Percentiles rank a stretch among this genome's conserved stretches.
Evolutionary conservation across 1,140 invertebrate genomes (phyloP).

Genomic region (Heliconius hewitsoni): DNA sequence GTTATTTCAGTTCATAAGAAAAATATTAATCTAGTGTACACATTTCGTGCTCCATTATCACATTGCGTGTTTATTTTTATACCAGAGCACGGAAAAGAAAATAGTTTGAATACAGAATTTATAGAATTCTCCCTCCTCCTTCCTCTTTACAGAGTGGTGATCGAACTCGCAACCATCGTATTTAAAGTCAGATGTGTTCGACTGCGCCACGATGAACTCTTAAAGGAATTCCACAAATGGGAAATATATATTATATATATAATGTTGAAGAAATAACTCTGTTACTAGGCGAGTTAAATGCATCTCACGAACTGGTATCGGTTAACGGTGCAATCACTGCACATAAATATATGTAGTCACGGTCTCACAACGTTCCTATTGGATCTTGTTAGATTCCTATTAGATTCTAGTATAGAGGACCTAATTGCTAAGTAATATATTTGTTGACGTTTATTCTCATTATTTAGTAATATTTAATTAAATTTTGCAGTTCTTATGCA

Average conservation of each 20-base stretch:
- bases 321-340: constrained; percentile 2
- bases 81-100: too few species aligned
- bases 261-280: neutral
- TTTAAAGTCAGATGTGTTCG: too few species aligned
- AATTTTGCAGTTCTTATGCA: neutral
- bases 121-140: too few species aligned
- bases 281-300: constrained; percentile 4
- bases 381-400: neutral
- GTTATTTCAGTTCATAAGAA: too few species aligned
- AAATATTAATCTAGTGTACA: too few species aligned
- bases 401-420: neutral
- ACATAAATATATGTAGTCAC: constrained; percentile 9
- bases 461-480: neutral
- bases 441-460: neutral
- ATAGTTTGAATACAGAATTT: too few species aligned
- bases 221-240: neutral
- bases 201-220: too few species aligned
- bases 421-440: neutral
- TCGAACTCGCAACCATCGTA: too few species aligned
- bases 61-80: too few species aligned
- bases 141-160: too few species aligned
- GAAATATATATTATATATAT: neutral
- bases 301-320: neutral
- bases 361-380: neutral
- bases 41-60: too few species aligned